Percentiles rank a stretch among this genome's conserved stretches.
These are phyloP conservation scores for Zaprionus davidi DNA, from an alignment of 1,140 invertebrate species.

Conservation along the genomic window DNA sequence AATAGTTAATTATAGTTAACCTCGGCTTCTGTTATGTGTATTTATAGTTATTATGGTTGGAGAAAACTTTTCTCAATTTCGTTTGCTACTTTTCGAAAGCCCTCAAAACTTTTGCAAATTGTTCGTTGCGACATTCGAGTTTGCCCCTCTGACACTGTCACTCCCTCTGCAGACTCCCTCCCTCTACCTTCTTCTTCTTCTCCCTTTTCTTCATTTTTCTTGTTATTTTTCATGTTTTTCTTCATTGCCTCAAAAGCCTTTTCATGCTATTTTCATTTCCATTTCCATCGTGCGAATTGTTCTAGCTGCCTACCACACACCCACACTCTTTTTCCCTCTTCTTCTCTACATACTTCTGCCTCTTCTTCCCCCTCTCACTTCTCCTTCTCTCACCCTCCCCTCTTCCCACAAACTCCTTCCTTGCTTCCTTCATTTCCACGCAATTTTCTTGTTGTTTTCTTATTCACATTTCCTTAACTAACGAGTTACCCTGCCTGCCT, in stretches of 20 bases:
- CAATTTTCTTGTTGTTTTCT: conserved; percentile 52
- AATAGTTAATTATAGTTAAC: background rate
- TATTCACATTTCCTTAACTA: conserved; percentile 54
- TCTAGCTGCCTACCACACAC: conserved; percentile 15
- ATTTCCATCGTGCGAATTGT: conserved; percentile 71
- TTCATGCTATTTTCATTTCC: conserved; percentile 67
- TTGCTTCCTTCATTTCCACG: conserved; percentile 23
- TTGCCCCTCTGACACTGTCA: background rate
- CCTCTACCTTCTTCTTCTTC: conserved; percentile 6
- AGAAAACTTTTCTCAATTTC: background rate
- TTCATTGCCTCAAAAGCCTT: conserved; percentile 57
- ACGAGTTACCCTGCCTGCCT: conserved; percentile 7
- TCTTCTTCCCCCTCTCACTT: background rate
- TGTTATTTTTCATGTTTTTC: conserved; percentile 28
- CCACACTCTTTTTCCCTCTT: background rate
- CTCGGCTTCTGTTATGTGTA: background rate
- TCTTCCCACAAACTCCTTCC: background rate
- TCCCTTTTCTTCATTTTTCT: background rate
- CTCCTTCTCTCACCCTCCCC: background rate
- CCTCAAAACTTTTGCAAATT: background rate
- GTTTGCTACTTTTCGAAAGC: background rate
- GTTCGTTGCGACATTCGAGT: background rate
- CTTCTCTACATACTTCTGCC: background rate
- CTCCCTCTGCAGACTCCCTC: too few species aligned
- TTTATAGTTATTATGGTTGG: background rate